These are phyloP conservation scores for Heterodera carotae DNA, from an alignment of 1,140 invertebrate species.

Conservation along the genomic window DNA sequence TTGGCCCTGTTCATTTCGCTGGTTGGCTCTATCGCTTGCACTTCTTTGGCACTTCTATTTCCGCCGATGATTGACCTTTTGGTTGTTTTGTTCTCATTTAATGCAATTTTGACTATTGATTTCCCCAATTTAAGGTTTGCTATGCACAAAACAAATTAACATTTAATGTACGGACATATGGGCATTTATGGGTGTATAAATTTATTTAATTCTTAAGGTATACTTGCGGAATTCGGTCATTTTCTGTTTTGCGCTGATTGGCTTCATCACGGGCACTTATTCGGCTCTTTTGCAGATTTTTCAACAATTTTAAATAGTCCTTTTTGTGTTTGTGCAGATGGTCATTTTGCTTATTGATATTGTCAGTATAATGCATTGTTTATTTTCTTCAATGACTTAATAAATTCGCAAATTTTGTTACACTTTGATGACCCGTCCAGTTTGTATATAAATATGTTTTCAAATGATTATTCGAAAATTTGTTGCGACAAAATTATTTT, in stretches of 20 bases:
- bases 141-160: slow-evolving; percentile 51
- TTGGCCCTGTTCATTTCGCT: slow-evolving; percentile 63
- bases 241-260: slow-evolving; percentile 47
- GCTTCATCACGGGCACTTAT: slow-evolving; percentile 57
- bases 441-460: slow-evolving; percentile 1
- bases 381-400: neutral
- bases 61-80: slow-evolving; percentile 62
- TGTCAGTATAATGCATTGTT: neutral
- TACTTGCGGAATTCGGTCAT: slow-evolving; percentile 41
- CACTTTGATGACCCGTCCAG: neutral
- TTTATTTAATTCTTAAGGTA: neutral
- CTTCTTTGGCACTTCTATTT: slow-evolving; percentile 60
- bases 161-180: neutral
- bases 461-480: neutral
- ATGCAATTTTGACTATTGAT: slow-evolving; percentile 32
- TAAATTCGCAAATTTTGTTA: neutral
- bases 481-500: neutral
- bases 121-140: slow-evolving; percentile 48
- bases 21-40: slow-evolving; percentile 58
- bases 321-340: neutral
- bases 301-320: slow-evolving; percentile 29
- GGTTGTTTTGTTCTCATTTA: slow-evolving; percentile 39
- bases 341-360: neutral
- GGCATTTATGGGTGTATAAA: neutral
- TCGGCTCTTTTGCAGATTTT: slow-evolving; percentile 48